Evolutionary conservation across 2,888 invertebrate species (phyloP).

Genomic region (Hirtodrosophila cameraria): DNA sequence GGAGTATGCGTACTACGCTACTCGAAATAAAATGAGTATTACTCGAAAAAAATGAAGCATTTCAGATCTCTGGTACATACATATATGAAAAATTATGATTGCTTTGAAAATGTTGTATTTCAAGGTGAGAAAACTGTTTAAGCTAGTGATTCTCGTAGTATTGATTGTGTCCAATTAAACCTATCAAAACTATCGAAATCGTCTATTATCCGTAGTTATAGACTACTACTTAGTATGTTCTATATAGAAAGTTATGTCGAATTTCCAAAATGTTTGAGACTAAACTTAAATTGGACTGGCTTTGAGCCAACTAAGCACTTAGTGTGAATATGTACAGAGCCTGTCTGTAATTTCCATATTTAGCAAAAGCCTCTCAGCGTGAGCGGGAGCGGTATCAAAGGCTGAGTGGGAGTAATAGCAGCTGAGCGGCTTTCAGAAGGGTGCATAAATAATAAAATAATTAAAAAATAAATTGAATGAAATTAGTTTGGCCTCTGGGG

Average conservation of each 20-base stretch:
- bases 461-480: conserved; percentile 78
- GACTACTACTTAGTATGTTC: no score
- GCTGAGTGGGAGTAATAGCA: conserved; percentile 25
- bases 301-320: conserved; percentile 29
- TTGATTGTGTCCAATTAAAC: no score
- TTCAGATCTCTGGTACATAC: no score
- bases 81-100: no score
- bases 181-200: no score
- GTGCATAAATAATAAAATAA: conserved; percentile 74
- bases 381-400: not conserved
- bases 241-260: not conserved
- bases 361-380: conserved; percentile 22
- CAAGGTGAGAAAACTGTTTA: no score
- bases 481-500: conserved; percentile 66
- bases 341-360: conserved; percentile 49
- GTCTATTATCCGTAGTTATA: no score
- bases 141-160: no score
- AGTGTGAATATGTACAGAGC: conserved; percentile 15
- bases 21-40: no score
- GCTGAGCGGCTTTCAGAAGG: conserved; percentile 46
- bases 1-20: no score
- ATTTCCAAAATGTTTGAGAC: not conserved
- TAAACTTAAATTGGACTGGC: conserved; percentile 10
- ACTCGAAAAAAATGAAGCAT: no score
- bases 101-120: no score